A percentile compares a stretch with the other conserved stretches of the same genome.
Conservation (phyloP, 2,797 vertebrate genomes). For the Thalassophryne amazonica region DNA sequence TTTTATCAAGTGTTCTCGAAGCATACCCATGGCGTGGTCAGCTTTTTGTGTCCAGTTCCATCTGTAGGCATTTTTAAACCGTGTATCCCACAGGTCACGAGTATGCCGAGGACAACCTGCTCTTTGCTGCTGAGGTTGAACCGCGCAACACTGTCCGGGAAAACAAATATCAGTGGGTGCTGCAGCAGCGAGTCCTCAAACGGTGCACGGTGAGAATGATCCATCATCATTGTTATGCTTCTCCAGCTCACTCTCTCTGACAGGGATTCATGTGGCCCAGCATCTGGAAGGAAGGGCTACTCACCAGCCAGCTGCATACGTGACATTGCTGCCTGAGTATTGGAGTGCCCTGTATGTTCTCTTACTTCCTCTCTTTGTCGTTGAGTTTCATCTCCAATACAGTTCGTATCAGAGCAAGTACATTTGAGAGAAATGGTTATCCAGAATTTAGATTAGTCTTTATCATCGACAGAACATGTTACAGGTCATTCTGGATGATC, state of each 20-base stretch:
- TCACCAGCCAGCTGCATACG: conserved; percentile 35
- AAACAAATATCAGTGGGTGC: conserved; percentile 87
- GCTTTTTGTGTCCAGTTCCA: not conserved
- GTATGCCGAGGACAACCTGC: conserved; percentile 93
- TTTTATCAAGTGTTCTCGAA: not conserved
- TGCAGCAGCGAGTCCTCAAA: conserved; percentile 81
- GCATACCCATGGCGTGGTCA: not conserved
- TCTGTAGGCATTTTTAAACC: not conserved
- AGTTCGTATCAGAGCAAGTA: conserved; percentile 27
- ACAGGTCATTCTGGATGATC: too few species aligned
- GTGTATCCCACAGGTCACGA: conserved; percentile 83
- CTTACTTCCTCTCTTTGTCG: conserved; percentile 4
- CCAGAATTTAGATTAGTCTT: conserved; percentile 40
- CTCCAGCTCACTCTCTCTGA: conserved; percentile 14
- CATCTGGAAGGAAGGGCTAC: conserved; percentile 48
- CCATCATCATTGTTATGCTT: conserved; percentile 48
- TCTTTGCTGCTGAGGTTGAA: conserved; percentile 90
- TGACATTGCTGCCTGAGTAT: conserved; percentile 22
- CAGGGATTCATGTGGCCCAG: conserved; percentile 34
- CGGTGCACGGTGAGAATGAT: conserved; percentile 82
- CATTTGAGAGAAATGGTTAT: conserved; percentile 17
- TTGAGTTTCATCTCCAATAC: conserved; percentile 25
- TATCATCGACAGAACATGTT: conserved; percentile 22
- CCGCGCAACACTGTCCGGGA: conserved; percentile 83
- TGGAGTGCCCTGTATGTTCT: not conserved